Conservation (phyloP, 2,797 vertebrate species). For the Crenuchus spilurus region DNA sequence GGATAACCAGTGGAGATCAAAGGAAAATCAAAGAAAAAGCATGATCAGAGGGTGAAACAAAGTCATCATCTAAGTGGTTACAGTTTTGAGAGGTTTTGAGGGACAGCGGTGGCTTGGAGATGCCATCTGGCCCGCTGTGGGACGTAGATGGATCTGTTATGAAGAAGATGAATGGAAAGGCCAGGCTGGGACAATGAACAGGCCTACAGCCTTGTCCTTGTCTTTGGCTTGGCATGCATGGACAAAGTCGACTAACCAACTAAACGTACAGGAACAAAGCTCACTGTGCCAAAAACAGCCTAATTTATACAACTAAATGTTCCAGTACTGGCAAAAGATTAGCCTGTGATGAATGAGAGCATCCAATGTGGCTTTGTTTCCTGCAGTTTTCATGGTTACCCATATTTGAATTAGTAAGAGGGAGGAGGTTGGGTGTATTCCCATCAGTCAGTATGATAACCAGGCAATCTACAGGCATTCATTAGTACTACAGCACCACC, state of each 20-base stretch:
- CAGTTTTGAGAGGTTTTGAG: conserved; percentile 74
- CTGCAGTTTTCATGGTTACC: conserved; percentile 68
- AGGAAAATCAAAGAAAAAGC: conserved; percentile 50
- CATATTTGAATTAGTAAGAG: conserved; percentile 76
- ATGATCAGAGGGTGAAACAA: conserved; percentile 45
- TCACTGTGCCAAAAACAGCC: neutral
- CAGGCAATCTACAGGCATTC: conserved; percentile 36
- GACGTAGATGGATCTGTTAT: conserved; percentile 57
- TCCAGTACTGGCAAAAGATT: conserved; percentile 32
- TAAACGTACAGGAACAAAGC: conserved; percentile 62
- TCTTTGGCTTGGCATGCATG: conserved; percentile 69
- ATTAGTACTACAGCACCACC: conserved; percentile 61
- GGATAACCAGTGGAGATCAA: conserved; percentile 55
- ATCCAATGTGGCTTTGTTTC: conserved; percentile 73
- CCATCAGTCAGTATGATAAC: conserved; percentile 32
- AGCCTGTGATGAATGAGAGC: conserved; percentile 12
- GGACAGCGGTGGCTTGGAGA: conserved; percentile 48
- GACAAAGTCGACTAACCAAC: conserved; percentile 66
- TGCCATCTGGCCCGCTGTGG: conserved; percentile 59
- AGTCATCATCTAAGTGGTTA: conserved; percentile 72
- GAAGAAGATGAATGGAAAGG: conserved; percentile 51
- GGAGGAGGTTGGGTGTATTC: conserved; percentile 49
- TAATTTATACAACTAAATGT: neutral
- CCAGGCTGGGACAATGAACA: conserved; percentile 52
- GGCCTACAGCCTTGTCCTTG: conserved; percentile 45